Evolutionary conservation across 2,797 vertebrate species (phyloP), one percentile per base, ranked within the genome.

Genomic region (Microhierax caerulescens): DNA sequence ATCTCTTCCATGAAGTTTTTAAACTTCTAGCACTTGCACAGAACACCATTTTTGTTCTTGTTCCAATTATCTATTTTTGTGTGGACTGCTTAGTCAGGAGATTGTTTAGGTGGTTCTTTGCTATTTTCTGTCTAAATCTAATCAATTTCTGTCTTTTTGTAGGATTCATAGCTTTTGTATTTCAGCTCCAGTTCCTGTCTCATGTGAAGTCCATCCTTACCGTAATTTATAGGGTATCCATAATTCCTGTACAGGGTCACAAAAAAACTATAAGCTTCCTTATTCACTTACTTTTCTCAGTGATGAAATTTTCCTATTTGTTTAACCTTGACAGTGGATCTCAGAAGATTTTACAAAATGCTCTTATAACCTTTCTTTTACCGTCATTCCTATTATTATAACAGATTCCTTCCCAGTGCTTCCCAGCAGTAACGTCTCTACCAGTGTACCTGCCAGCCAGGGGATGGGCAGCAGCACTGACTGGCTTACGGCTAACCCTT

Each of bases 161-260:
- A 91, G 41, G 60, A 80, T 91, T 93, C 68, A 60, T 6, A 64
- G 70, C n/a, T 93, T 91, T 79, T 54, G 41, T 27, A 69, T 93
- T 82, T 69, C 63, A 63, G 15, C 16, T 76, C 30, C 22, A 63
- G 59, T 69, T 85, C 63, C 59, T 43, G n/a, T 54, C 59, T 70
- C 60, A 63, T 14, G 7, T 21, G 3, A 84, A 75, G 34, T 54
- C 7, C 30, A 43, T 76, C 72, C 65, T 56, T 67, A 59, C 12
- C 39, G 39, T 63, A 54, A 89, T 47, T 75, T 73, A 37, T 3
- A 70, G n/a, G 22, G 34, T 10, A 53, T 19, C 77, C 76, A 19
- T 51, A 85, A 83, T 68, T 77, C 60, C 43, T 27, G 43, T 36
- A 54, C 32, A 51, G 22, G 22, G 9, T 70, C 39, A 56, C 9